phyloP scores from a whole-genome alignment of 2,797 vertebrate species.

The Cirrhinus molitorella region DNA sequence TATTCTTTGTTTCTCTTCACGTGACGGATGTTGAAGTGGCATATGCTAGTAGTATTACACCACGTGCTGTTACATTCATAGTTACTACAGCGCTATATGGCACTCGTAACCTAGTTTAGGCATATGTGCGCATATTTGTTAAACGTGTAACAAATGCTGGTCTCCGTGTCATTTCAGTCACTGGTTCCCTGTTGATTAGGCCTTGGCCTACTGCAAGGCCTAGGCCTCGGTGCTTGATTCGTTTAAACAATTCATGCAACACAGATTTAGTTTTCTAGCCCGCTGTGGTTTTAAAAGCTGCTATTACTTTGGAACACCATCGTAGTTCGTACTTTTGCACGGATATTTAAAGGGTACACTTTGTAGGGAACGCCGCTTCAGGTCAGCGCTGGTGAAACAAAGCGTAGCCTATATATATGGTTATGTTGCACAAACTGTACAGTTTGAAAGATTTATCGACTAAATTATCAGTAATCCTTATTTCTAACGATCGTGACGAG shows the following conservation, averaged over 20 bases:
- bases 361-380: not conserved
- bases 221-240: conserved; percentile 56
- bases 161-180: conserved; percentile 51
- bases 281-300: conserved; percentile 30
- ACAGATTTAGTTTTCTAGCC: conserved; percentile 2
- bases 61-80: conserved; percentile 47
- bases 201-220: conserved; percentile 56
- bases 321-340: not conserved
- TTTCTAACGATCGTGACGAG: not conserved
- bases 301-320: not conserved
- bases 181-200: conserved; percentile 47
- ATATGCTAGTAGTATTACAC: conserved; percentile 4
- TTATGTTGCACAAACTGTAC: not conserved
- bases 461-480: too few species aligned
- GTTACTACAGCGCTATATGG: conserved; percentile 12
- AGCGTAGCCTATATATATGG: not conserved
- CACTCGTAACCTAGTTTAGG: not conserved
- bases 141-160: conserved; percentile 15
- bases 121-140: conserved; percentile 9
- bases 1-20: conserved; percentile 25
- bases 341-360: conserved; percentile 12
- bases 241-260: conserved; percentile 47
- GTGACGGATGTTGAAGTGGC: conserved; percentile 1
- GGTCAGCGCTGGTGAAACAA: conserved; percentile 30
- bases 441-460: not conserved